These are phyloP conservation scores for Pammene aurita DNA, from an alignment of 2,888 invertebrate species.

Conservation along the genomic window DNA sequence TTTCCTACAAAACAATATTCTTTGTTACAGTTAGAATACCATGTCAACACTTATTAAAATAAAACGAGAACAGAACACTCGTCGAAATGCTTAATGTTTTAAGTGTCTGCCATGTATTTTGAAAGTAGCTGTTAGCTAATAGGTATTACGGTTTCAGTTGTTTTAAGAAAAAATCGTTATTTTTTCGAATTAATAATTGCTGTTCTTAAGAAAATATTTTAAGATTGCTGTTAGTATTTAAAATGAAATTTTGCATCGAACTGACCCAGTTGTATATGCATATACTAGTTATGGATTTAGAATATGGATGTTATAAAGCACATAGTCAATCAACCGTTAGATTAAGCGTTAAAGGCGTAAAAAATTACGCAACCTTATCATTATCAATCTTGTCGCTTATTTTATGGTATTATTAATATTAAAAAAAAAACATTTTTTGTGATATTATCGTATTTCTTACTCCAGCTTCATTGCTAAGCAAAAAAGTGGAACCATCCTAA, in stretches of 20 bases:
- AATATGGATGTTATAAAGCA: constrained; percentile 27
- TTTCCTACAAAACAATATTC: constrained; percentile 57
- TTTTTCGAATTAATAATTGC: neutral
- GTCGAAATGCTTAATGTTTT: constrained; percentile 37
- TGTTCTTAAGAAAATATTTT: neutral
- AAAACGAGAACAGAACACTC: constrained; percentile 50
- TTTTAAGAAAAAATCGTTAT: neutral
- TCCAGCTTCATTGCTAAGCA: constrained; percentile 5
- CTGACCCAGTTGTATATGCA: constrained; percentile 20
- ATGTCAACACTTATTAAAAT: constrained; percentile 63
- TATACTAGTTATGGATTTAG: constrained; percentile 11
- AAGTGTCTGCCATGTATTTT: constrained; percentile 2
- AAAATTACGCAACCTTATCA: constrained; percentile 9
- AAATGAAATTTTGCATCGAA: constrained; percentile 5
- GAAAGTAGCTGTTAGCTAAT: constrained; percentile 9
- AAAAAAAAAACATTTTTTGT: neutral
- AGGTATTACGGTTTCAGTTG: neutral
- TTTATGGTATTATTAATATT: neutral
- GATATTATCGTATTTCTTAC: neutral
- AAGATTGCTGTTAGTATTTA: constrained; percentile 8
- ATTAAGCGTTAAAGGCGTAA: constrained; percentile 23
- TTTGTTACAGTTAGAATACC: constrained; percentile 52
- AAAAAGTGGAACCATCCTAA: neutral
- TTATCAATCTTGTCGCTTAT: neutral
- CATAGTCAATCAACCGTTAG: constrained; percentile 23